Conservation (phyloP, 2,113 vertebrate genomes). For the Halcyon malimbica region DNA sequence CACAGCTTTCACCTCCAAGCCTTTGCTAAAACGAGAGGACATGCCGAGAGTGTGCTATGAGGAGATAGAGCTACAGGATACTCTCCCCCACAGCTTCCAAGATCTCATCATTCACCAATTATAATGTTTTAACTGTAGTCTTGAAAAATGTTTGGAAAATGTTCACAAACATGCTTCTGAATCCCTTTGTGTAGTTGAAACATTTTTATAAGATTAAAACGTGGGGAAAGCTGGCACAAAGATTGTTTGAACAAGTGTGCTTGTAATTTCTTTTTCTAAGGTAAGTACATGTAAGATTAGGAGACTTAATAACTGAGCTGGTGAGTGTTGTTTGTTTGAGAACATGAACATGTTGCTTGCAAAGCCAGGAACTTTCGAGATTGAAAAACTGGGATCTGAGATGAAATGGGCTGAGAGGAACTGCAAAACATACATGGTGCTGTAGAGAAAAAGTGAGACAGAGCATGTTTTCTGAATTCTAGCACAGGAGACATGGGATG, state of each 20-base stretch:
- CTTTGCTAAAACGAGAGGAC: not conserved
- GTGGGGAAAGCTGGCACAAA: conserved; percentile 51
- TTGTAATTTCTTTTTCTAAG: conserved; percentile 58
- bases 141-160: conserved; percentile 70
- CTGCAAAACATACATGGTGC: not conserved
- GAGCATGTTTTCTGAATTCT: not conserved
- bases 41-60: not conserved
- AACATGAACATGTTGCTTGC: not conserved
- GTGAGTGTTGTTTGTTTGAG: conserved; percentile 51
- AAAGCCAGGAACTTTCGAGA: conserved; percentile 12
- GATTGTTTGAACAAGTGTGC: conserved; percentile 71
- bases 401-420: not conserved
- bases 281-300: conserved; percentile 50
- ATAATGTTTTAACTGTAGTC: conserved; percentile 28
- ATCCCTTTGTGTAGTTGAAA: conserved; percentile 57
- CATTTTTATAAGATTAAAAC: conserved; percentile 71
- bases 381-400: not conserved
- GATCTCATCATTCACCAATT: conserved; percentile 19
- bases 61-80: not conserved
- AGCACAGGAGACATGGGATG: not conserved
- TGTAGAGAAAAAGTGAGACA: not conserved
- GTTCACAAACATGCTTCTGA: conserved; percentile 70
- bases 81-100: not conserved
- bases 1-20: not conserved
- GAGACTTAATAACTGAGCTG: conserved; percentile 29